Base-by-base conservation (phyloP, 2,888 invertebrate genomes). In the Eledona agricola region DNA sequence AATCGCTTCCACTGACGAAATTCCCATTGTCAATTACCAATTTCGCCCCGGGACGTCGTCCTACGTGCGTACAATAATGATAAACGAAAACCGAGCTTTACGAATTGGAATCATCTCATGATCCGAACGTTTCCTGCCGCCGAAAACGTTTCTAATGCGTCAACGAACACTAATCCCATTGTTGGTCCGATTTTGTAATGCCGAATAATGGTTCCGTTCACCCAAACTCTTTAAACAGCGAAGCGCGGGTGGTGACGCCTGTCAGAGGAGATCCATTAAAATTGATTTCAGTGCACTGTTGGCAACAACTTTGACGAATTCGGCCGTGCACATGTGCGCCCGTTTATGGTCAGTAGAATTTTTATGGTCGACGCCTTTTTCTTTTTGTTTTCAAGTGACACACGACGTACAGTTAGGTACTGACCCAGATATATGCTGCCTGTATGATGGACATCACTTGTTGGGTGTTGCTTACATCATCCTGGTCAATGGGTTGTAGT, bases 161-260 rank as follows among this genome's bases (percentile, higher is more conserved):
- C n/a, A n/a, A n/a, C 11, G 12, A 28, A 40, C 40, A 40, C 28
- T 40, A 19, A 28, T 28, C 20, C 19, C 40, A 28, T 40, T 40
- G 40, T 40, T 4, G 40, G 17, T 11, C 7, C 19, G 16, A 40
- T 40, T 40, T 40, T 40, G 40, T 40, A 40, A 40, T 15, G 22
- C 22, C 35, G 23, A 17, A 40, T 40, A 40, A 40, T 40, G 40
- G 40, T 6, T 11, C 40, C 40, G 28, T 40, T 40, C 40, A 40
- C 28, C 40, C 40, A n/a, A n/a, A n/a, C n/a, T n/a, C n/a, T n/a
- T n/a, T n/a, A n/a, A n/a, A n/a, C n/a, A n/a, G n/a, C n/a, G n/a
- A n/a, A n/a, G n/a, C n/a, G n/a, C n/a, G n/a, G n/a, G n/a, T n/a
- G n/a, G n/a, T n/a, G n/a, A n/a, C n/a, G n/a, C n/a, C n/a, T n/a